phyloP scores from a whole-genome alignment of 2,888 invertebrate genomes.

The Molorchus minor region DNA sequence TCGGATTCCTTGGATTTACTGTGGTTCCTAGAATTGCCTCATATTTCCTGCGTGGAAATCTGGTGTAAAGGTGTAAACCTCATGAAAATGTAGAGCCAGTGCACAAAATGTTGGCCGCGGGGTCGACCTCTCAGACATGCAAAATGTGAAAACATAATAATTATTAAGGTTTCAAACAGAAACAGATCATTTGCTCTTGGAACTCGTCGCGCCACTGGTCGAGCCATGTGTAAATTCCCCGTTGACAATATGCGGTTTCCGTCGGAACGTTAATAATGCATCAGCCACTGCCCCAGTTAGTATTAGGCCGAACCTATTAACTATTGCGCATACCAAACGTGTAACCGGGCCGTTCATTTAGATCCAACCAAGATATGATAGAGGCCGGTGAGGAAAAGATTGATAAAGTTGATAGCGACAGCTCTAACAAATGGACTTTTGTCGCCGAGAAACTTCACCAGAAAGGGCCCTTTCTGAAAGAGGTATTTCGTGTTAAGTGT shows the following conservation, averaged over 20 bases:
- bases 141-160: no score
- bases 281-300: conserved; percentile 37
- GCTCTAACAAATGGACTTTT: conserved; percentile 15
- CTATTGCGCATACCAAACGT: conserved; percentile 28
- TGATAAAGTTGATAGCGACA: conserved; percentile 28
- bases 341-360: conserved; percentile 37
- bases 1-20: no score
- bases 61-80: no score
- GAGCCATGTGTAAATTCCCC: conserved; percentile 31
- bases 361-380: conserved; percentile 37
- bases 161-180: no score
- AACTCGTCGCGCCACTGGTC: no score
- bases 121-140: no score
- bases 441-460: not conserved
- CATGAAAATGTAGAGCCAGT: no score
- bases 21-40: no score
- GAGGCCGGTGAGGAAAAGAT: conserved; percentile 27
- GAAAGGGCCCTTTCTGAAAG: not conserved
- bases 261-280: conserved; percentile 40
- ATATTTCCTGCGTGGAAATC: no score
- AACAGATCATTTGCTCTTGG: no score
- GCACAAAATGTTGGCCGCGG: no score
- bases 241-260: conserved; percentile 38
- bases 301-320: conserved; percentile 24
- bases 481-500: no score